Evolutionary conservation across 1,140 invertebrate genomes (phyloP).

Genomic region (Gonatopus flavifemur): DNA sequence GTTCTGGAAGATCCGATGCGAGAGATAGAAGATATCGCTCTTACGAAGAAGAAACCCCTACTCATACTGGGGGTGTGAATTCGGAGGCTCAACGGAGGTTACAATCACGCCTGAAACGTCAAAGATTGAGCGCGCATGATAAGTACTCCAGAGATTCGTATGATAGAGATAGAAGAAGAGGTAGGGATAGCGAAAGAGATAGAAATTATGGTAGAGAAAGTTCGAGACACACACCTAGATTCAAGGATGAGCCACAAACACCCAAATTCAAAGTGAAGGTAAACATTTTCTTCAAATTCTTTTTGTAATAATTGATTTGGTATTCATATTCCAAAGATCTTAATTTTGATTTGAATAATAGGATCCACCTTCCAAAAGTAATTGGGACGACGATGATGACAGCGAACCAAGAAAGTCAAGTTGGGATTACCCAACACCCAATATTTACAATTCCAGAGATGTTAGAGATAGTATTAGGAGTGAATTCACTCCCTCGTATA

Average conservation of each 20-base stretch:
- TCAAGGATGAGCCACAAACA: slow-evolving; percentile 80
- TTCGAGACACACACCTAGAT: slow-evolving; percentile 62
- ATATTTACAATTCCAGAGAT: slow-evolving; percentile 55
- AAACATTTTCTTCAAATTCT: slow-evolving; percentile 4
- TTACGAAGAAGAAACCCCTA: slow-evolving; percentile 84
- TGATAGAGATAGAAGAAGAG: slow-evolving; percentile 36
- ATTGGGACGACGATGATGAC: slow-evolving; percentile 87
- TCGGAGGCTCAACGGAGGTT: slow-evolving; percentile 74
- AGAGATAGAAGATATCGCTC: slow-evolving; percentile 73
- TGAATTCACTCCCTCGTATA: slow-evolving; percentile 84
- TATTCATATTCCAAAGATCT: slow-evolving; percentile 6
- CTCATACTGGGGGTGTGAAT: slow-evolving; percentile 88
- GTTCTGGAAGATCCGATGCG: slow-evolving; percentile 35
- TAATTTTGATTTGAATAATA: slow-evolving; percentile 60
- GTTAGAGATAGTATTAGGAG: slow-evolving; percentile 59
- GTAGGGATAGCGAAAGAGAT: slow-evolving; percentile 37
- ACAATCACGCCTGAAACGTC: slow-evolving; percentile 65
- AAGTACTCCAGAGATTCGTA: slow-evolving; percentile 24
- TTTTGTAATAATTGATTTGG: not conserved
- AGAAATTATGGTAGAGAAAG: slow-evolving; percentile 40
- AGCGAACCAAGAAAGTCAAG: slow-evolving; percentile 70
- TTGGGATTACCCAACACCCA: slow-evolving; percentile 93
- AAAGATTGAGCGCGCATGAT: slow-evolving; percentile 56
- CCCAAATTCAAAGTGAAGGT: slow-evolving; percentile 61
- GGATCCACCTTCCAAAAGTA: slow-evolving; percentile 73